A percentile compares a stretch with the other conserved stretches of the same genome.
These are phyloP conservation scores for Ruditapes philippinarum DNA, from an alignment of 1,140 invertebrate genomes.

Conservation along the genomic window DNA sequence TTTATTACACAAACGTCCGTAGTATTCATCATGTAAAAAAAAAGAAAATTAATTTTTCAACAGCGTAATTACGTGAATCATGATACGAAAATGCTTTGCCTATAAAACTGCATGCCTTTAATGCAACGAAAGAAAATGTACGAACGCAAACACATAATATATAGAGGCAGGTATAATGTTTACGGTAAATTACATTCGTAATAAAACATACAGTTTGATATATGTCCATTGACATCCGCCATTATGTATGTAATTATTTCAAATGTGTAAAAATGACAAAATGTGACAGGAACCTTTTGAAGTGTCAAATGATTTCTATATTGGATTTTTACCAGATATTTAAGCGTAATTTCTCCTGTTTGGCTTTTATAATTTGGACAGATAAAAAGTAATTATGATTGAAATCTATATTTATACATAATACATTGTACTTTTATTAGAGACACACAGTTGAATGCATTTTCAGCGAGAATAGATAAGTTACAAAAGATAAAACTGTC, in stretches of 20 bases:
- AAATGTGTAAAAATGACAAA: slow-evolving; percentile 8
- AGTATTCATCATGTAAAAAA: background rate
- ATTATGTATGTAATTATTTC: slow-evolving; percentile 44
- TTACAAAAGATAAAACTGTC: too few species aligned
- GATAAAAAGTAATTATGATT: background rate
- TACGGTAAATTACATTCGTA: slow-evolving; percentile 19
- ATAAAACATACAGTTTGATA: slow-evolving; percentile 29
- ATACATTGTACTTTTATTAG: background rate
- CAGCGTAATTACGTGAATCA: slow-evolving; percentile 1
- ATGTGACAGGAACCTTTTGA: slow-evolving; percentile 12
- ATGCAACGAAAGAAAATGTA: background rate
- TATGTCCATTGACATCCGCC: background rate
- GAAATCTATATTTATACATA: background rate
- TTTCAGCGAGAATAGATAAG: too few species aligned
- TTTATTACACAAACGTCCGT: too few species aligned
- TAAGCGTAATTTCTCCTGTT: background rate
- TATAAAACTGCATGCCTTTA: background rate
- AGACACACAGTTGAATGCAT: too few species aligned
- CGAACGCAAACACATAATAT: background rate
- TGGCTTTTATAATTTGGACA: background rate
- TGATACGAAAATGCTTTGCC: background rate
- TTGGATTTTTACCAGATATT: background rate
- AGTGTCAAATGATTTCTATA: slow-evolving; percentile 18
- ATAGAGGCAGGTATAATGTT: background rate
- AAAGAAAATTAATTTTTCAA: background rate